A percentile compares a stretch with the other conserved stretches of the same genome.
Evolutionary conservation across 1,140 invertebrate genomes (phyloP).

Genomic region (Propsilocerus akamusi): DNA sequence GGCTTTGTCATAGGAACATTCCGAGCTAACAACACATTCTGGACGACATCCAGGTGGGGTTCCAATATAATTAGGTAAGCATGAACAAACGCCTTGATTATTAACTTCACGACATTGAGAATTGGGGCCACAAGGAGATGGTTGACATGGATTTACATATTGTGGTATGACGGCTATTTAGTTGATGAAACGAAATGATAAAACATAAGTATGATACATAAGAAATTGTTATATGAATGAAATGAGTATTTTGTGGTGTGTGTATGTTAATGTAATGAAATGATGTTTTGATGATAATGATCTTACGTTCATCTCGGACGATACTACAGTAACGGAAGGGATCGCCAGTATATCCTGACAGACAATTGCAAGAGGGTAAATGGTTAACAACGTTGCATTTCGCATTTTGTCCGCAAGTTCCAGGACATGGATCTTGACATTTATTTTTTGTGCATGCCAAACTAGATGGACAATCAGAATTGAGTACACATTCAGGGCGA

Average conservation of each 20-base stretch:
- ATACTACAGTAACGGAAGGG: constrained; percentile 41
- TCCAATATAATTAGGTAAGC: constrained; percentile 38
- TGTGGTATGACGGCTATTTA: constrained; percentile 22
- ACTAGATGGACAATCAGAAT: constrained; percentile 45
- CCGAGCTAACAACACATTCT: constrained; percentile 42
- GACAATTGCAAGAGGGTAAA: constrained; percentile 52
- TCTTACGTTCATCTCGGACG: constrained; percentile 35
- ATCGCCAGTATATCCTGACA: constrained; percentile 51
- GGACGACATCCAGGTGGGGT: constrained; percentile 42
- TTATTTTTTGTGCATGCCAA: constrained; percentile 47
- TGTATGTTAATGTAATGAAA: not conserved
- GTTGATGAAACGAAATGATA: too few relatives aligned
- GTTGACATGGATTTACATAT: constrained; percentile 34
- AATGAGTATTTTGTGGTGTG: not conserved
- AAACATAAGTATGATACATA: too few relatives aligned
- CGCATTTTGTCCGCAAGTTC: constrained; percentile 52
- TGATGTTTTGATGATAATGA: constrained; percentile 6
- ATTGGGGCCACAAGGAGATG: constrained; percentile 46
- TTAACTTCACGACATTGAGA: constrained; percentile 40
- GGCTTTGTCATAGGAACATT: constrained; percentile 41
- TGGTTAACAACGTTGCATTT: constrained; percentile 55
- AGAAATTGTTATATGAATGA: too few relatives aligned
- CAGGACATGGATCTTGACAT: constrained; percentile 50
- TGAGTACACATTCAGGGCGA: constrained; percentile 50
- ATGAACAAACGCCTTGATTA: constrained; percentile 41